Percentiles rank a stretch among this genome's conserved stretches.
Evolutionary conservation across 1,140 invertebrate genomes (phyloP).

Genomic region (Lanistes nyassanus): DNA sequence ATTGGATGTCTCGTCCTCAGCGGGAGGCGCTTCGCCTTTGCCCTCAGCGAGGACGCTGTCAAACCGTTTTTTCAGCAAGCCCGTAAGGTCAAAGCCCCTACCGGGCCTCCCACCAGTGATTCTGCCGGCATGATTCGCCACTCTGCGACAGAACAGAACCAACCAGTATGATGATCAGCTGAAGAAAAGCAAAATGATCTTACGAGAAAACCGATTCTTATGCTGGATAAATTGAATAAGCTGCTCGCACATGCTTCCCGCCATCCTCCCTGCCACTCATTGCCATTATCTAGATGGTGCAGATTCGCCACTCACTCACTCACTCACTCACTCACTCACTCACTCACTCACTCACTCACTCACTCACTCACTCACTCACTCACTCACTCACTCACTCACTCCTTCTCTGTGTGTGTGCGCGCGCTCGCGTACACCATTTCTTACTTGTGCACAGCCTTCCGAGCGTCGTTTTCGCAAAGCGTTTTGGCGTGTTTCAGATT

Average conservation of each 20-base stretch:
- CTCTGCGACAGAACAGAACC: neutral
- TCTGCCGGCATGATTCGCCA: neutral
- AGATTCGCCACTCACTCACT: slow-evolving; percentile 7
- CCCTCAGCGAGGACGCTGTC: neutral
- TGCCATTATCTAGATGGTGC: too few species aligned
- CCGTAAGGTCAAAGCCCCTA: neutral
- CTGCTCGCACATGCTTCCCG: neutral
- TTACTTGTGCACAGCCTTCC: neutral
- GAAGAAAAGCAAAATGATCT: neutral
- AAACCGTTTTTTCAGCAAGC: neutral
- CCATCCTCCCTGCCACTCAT: neutral
- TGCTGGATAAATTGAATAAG: too few species aligned
- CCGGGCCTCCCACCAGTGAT: neutral
- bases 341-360: neutral
- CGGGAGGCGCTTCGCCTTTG: too few species aligned
- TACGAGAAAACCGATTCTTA: neutral
- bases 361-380: slow-evolving; percentile 1
- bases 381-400: neutral
- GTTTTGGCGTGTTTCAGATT: neutral
- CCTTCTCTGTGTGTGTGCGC: too few species aligned
- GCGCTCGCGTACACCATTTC: neutral
- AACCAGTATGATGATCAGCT: too few species aligned
- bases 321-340: neutral
- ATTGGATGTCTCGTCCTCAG: too few species aligned
- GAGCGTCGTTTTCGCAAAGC: neutral